Base-by-base conservation (phyloP, 2,113 vertebrate species). In the Alces alces region DNA sequence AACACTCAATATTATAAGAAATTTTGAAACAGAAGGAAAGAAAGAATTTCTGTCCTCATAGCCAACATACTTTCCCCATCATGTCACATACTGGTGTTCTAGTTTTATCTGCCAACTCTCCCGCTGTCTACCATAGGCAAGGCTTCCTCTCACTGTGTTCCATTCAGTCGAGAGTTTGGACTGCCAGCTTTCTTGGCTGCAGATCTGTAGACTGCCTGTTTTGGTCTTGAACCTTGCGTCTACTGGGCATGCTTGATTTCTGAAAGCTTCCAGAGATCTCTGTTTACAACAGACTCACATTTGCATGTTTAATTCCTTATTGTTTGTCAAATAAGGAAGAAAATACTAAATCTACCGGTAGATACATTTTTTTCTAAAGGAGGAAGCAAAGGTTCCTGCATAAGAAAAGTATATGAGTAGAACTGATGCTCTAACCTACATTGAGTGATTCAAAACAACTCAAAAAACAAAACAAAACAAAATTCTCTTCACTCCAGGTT, bases 291-390 rank as follows among this genome's bases (percentile, higher is more conserved):
- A 93, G 47, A 93, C 6, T 91, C 10, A 64, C 3, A 93, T 87
- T 93, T 89, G 15, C 36, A 73, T 23, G 12, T 91, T 10, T 86
- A 52, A 93, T 91, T 90, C 52, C 15, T 89, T 91, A 66, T 36
- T 91, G 55, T 60, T 94, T 89, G 36, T 94, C 64, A 97, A 96
- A 86, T 36, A 95, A 95, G 25, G 21, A 93, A 70, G 47, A 33
- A 21, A 55, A 76, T 58, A 84, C 13, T 84, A n/a, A 17, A 84
- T 39, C 73, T 17, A 47, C 11, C 9, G 3, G 28, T 33, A 85
- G 60, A 43, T 36, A 45, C 9, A 21, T 30, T 43, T 16, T 25
- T 47, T 14, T 70, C n/a, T 93, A 79, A 89, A 95, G 15, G 9
- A 89, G 2, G 36, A 78, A 85, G 2, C 10, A 66, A 85, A 85